phyloP scores from a whole-genome alignment of 2,888 invertebrate genomes.

The Pseudolycoriella hygida region DNA sequence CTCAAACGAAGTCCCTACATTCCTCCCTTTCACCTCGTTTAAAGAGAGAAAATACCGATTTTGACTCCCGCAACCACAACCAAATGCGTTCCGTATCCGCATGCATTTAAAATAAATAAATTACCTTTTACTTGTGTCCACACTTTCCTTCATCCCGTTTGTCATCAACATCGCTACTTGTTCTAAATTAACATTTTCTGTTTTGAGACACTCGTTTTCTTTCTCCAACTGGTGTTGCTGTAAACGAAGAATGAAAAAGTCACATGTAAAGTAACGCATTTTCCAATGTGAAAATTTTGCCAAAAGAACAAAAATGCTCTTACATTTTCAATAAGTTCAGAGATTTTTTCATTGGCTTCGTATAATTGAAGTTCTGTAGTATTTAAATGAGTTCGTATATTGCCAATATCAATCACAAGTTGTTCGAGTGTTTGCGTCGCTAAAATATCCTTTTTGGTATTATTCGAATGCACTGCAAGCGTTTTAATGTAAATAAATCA shows the following conservation, averaged over 20 bases:
- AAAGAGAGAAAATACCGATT: too few relatives aligned
- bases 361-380: constrained; percentile 26
- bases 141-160: constrained; percentile 28
- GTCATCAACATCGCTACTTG: constrained; percentile 26
- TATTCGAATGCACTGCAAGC: not conserved
- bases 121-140: constrained; percentile 27
- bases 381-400: constrained; percentile 21
- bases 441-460: constrained; percentile 3
- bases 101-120: too few relatives aligned
- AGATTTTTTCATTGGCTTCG: constrained; percentile 28
- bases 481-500: too few relatives aligned
- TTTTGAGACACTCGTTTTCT: constrained; percentile 24
- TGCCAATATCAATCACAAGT: constrained; percentile 22
- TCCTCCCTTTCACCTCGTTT: too few relatives aligned
- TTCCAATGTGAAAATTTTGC: not conserved
- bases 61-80: too few relatives aligned
- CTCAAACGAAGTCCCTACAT: too few relatives aligned
- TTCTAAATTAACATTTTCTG: constrained; percentile 25
- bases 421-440: constrained; percentile 20
- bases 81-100: too few relatives aligned
- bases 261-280: not conserved
- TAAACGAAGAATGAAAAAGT: not conserved
- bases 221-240: constrained; percentile 28
- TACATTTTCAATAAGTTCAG: constrained; percentile 27
- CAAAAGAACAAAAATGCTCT: constrained; percentile 7